phyloP scores from a whole-genome alignment of 2,888 invertebrate genomes.

The Heliconius ismenius region DNA sequence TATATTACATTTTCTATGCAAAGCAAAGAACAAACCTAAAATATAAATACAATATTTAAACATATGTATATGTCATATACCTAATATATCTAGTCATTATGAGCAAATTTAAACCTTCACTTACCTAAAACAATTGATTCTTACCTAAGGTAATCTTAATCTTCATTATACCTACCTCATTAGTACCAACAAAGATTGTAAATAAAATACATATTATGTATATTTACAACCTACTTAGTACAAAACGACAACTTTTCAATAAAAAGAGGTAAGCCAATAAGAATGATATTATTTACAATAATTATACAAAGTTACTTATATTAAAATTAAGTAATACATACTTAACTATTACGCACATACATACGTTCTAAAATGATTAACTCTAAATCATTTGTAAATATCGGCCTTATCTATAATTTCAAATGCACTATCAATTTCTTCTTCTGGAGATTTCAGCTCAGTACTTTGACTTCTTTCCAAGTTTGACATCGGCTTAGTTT shows the following conservation, averaged over 20 bases:
- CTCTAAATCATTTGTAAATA: conserved; percentile 33
- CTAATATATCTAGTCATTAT: too few species aligned
- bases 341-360: neutral
- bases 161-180: too few species aligned
- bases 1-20: too few species aligned
- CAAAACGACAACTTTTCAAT: neutral
- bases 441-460: conserved; percentile 62
- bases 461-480: conserved; percentile 45
- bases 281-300: neutral
- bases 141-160: too few species aligned
- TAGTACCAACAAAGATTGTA: too few species aligned
- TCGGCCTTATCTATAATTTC: conserved; percentile 70
- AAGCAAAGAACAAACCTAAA: too few species aligned
- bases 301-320: too few species aligned
- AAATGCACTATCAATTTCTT: conserved; percentile 75
- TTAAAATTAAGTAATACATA: neutral
- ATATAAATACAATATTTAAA: too few species aligned
- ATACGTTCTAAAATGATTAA: neutral
- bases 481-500: conserved; percentile 34
- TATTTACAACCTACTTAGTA: neutral
- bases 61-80: too few species aligned
- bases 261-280: neutral
- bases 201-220: too few species aligned
- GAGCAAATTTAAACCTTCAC: too few species aligned
- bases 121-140: too few species aligned